Evolutionary conservation across 2,113 vertebrate species (phyloP).

Genomic region (Erpornis zantholeuca): DNA sequence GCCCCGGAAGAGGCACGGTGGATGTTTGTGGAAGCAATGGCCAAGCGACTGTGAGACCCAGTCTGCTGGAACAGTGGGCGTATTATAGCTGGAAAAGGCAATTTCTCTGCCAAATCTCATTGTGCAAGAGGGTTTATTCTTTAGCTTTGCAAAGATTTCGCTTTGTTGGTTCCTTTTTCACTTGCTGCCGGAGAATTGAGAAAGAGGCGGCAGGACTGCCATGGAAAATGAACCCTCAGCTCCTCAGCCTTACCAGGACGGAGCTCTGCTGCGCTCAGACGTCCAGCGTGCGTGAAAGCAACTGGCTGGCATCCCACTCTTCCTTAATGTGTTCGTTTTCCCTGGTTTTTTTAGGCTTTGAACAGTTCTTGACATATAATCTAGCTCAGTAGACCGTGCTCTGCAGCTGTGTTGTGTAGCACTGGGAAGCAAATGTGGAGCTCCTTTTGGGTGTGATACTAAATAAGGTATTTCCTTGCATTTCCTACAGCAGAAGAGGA

Average conservation of each 20-base stretch:
- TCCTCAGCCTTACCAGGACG: background rate
- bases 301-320: background rate
- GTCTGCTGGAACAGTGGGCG: slow-evolving; percentile 25
- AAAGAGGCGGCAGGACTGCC: background rate
- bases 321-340: background rate
- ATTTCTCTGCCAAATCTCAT: slow-evolving; percentile 34
- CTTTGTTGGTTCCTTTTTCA: slow-evolving; percentile 7
- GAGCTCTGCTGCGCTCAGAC: slow-evolving; percentile 7
- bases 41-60: slow-evolving; percentile 2
- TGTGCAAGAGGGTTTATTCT: slow-evolving; percentile 46
- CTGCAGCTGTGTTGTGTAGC: background rate
- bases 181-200: background rate
- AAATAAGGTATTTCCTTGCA: background rate
- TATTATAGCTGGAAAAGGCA: slow-evolving; percentile 47
- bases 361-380: background rate
- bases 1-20: slow-evolving; percentile 9
- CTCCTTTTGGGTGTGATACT: background rate
- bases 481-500: background rate
- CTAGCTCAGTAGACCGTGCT: background rate
- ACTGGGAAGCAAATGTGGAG: background rate
- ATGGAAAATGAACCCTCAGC: background rate
- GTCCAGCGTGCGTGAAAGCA: background rate
- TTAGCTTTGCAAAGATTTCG: background rate
- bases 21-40: background rate
- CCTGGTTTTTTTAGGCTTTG: background rate